Percentiles rank a stretch among this genome's conserved stretches.
Evolutionary conservation across 2,797 vertebrate genomes (phyloP).

Genomic region (Anolis apletophallus): DNA sequence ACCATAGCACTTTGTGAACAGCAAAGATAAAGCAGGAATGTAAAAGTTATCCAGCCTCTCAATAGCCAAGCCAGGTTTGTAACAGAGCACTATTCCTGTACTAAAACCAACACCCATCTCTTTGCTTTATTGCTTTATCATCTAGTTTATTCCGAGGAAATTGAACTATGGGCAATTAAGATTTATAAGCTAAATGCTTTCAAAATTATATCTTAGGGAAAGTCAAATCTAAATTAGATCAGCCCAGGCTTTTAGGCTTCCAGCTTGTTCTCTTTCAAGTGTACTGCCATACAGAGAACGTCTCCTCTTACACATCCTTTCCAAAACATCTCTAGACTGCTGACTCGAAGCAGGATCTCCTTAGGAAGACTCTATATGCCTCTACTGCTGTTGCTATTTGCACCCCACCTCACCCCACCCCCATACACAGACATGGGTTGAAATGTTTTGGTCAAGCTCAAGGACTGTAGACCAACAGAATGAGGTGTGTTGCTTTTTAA

Average conservation of each 20-base stretch:
- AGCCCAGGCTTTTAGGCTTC: constrained; percentile 29
- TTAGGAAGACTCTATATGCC: neutral
- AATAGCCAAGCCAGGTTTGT: constrained; percentile 20
- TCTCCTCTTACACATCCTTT: constrained; percentile 37
- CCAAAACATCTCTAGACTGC: constrained; percentile 9
- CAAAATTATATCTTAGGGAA: constrained; percentile 72
- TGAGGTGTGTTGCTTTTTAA: neutral
- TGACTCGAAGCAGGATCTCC: neutral
- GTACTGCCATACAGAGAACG: neutral
- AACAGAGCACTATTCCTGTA: constrained; percentile 12
- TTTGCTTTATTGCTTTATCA: constrained; percentile 39
- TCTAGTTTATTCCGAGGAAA: constrained; percentile 60
- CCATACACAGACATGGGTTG: neutral
- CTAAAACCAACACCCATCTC: constrained; percentile 30
- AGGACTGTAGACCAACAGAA: neutral
- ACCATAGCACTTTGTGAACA: constrained; percentile 38
- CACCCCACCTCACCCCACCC: neutral
- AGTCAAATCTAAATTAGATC: constrained; percentile 75
- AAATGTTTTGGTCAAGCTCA: constrained; percentile 2
- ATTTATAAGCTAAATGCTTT: constrained; percentile 74
- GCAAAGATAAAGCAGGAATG: constrained; percentile 21
- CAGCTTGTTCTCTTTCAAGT: constrained; percentile 16
- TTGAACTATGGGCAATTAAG: constrained; percentile 67
- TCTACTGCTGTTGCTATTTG: neutral
- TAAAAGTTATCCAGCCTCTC: constrained; percentile 26